These are phyloP conservation scores for Camponotus vicinus DNA, from an alignment of 1,140 invertebrate genomes.

Conservation along the genomic window DNA sequence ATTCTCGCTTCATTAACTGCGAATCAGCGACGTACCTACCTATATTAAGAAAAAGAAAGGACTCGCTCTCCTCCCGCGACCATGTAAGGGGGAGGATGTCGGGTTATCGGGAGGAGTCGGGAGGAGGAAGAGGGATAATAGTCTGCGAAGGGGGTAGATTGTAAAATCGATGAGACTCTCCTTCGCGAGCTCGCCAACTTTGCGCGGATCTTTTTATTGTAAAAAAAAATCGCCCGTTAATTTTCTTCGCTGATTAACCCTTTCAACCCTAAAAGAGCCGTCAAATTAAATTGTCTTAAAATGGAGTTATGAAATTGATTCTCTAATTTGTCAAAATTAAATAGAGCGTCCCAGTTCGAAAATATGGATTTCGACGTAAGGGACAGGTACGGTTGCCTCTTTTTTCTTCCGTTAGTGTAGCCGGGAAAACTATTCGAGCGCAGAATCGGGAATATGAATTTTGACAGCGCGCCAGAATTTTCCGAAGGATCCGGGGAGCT, in stretches of 20 bases:
- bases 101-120: slow-evolving; percentile 16
- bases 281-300: slow-evolving; percentile 32
- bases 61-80: background rate
- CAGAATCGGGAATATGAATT: too few species aligned
- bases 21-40: slow-evolving; percentile 50
- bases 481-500: background rate
- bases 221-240: slow-evolving; percentile 38
- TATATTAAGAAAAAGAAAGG: slow-evolving; percentile 60
- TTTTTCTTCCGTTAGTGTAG: background rate
- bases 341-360: background rate
- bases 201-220: slow-evolving; percentile 37
- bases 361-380: background rate
- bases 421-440: background rate
- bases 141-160: slow-evolving; percentile 49
- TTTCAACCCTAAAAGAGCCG: slow-evolving; percentile 16
- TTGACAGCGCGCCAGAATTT: background rate
- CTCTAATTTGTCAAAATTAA: background rate
- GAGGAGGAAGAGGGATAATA: slow-evolving; percentile 28
- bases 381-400: background rate
- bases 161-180: slow-evolving; percentile 56
- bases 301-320: slow-evolving; percentile 27
- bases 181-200: slow-evolving; percentile 49
- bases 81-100: slow-evolving; percentile 8
- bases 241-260: slow-evolving; percentile 51
- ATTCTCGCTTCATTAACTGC: slow-evolving; percentile 58